A percentile compares a stretch with the other conserved stretches of the same genome.
These are phyloP conservation scores for Clunio marinus DNA, from an alignment of 2,888 invertebrate genomes.

Conservation along the genomic window DNA sequence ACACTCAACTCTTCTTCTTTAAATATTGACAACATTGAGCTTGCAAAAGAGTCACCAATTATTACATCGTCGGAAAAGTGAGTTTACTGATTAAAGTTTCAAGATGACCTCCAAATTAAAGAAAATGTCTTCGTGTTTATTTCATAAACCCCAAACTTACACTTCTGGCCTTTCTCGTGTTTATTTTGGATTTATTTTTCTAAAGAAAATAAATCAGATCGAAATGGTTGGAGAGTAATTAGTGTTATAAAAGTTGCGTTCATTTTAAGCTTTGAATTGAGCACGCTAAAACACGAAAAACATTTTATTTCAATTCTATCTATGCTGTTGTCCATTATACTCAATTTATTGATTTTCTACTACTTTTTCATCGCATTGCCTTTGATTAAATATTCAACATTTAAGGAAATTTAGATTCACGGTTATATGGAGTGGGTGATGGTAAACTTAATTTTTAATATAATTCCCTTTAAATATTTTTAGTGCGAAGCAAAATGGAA, in stretches of 20 bases:
- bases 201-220: not conserved
- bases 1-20: not conserved
- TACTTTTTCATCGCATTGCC: not conserved
- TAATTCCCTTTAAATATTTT: not conserved
- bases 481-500: constrained; percentile 19
- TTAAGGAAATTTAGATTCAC: not conserved
- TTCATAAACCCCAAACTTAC: too few relatives aligned
- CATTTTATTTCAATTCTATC: not conserved
- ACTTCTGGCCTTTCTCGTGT: not conserved
- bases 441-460: not conserved
- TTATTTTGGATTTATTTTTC: not conserved
- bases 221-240: not conserved
- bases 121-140: not conserved
- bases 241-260: too few relatives aligned
- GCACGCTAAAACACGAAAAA: too few relatives aligned
- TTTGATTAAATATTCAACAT: constrained; percentile 21
- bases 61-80: too few relatives aligned
- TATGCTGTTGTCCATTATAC: not conserved
- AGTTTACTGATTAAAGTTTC: not conserved
- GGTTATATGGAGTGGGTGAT: constrained; percentile 8
- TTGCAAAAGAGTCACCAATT: not conserved
- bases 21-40: constrained; percentile 33
- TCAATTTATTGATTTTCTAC: constrained; percentile 7
- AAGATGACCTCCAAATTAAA: not conserved
- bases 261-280: too few relatives aligned